phyloP scores from a whole-genome alignment of 37 sponge, comb jelly and placozoan genomes.

The Oopsacas minuta region DNA sequence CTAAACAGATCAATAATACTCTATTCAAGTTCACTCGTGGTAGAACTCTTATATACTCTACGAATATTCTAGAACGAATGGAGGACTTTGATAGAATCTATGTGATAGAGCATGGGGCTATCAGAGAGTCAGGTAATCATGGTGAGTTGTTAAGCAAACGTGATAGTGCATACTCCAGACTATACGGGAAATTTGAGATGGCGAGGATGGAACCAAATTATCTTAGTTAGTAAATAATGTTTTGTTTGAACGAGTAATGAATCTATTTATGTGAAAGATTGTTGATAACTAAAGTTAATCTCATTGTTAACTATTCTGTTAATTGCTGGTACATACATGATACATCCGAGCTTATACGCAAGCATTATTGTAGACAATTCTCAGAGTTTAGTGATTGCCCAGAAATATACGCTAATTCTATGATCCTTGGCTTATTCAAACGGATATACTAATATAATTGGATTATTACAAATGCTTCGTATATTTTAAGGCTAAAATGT shows the following conservation, averaged over 20 bases:
- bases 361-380: too few species aligned
- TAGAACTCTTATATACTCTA: conserved; percentile 30
- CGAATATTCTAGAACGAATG: conserved; percentile 32
- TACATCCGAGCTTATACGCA: too few species aligned
- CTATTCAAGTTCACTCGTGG: conserved; percentile 35
- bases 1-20: conserved; percentile 20
- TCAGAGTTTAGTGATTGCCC: too few species aligned
- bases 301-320: too few species aligned
- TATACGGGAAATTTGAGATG: not conserved
- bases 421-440: too few species aligned
- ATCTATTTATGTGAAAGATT: too few species aligned
- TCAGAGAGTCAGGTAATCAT: conserved; percentile 39
- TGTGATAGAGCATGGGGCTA: conserved; percentile 33
- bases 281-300: too few species aligned
- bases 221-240: not conserved
- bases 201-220: not conserved
- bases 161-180: not conserved
- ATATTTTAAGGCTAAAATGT: too few species aligned
- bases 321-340: too few species aligned
- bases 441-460: too few species aligned
- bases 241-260: not conserved
- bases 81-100: conserved; percentile 35
- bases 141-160: conserved; percentile 26
- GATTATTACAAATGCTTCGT: too few species aligned
- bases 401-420: too few species aligned